A percentile compares a stretch with the other conserved stretches of the same genome.
Conservation (phyloP, 2,797 vertebrate species). For the Glyptemys insculpta region DNA sequence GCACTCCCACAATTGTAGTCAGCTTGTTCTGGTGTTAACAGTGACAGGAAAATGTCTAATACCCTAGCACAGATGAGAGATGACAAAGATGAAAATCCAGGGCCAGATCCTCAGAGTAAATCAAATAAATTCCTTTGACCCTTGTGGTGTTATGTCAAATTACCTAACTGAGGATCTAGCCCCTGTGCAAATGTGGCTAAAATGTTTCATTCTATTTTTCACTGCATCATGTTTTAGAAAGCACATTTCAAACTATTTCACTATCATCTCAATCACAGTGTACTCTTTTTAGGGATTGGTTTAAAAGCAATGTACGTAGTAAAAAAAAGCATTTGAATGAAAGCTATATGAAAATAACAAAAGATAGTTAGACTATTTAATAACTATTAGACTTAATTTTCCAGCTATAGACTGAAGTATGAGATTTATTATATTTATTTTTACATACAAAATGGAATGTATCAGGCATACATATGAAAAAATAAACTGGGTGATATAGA, state of each 20-base stretch:
- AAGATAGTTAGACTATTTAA: neutral
- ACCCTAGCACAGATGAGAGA: neutral
- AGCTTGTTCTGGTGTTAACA: neutral
- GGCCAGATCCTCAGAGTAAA: neutral
- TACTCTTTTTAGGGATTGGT: neutral
- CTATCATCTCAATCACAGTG: neutral
- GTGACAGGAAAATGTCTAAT: neutral
- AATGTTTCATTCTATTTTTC: neutral
- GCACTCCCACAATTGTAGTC: neutral
- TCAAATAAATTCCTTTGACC: neutral
- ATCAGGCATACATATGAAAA: neutral
- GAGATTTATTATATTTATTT: neutral
- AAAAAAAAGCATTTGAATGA: neutral
- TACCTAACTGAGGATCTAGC: rapidly evolving
- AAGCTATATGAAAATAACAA: rapidly evolving
- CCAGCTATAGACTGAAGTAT: neutral
- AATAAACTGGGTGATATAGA: neutral
- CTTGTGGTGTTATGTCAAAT: neutral
- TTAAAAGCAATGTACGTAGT: neutral
- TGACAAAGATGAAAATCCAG: neutral
- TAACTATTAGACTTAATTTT: neutral
- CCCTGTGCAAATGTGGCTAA: neutral
- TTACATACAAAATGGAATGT: neutral
- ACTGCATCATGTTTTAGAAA: neutral
- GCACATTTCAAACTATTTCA: neutral